These are phyloP conservation scores for Bettongia penicillata DNA, from an alignment of 2,113 vertebrate species.

Conservation along the genomic window DNA sequence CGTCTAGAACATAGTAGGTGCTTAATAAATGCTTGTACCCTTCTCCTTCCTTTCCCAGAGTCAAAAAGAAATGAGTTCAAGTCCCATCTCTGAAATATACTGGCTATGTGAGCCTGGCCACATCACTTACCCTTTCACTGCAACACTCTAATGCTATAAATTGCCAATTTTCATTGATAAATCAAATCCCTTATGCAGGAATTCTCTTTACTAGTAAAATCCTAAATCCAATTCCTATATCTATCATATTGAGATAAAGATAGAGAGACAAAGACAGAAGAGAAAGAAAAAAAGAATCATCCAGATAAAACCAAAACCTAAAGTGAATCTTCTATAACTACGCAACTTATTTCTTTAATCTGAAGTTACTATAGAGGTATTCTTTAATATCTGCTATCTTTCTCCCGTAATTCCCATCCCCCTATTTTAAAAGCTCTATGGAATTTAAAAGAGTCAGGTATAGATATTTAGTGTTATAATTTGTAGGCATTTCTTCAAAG, in stretches of 20 bases:
- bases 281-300: background rate
- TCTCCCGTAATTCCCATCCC: background rate
- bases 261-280: no score
- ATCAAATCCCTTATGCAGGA: background rate
- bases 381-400: background rate
- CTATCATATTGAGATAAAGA: background rate
- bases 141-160: background rate
- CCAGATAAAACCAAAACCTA: background rate
- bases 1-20: background rate
- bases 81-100: background rate
- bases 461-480: background rate
- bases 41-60: background rate
- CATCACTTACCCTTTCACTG: background rate
- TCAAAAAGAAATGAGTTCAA: background rate
- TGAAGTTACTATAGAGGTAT: background rate
- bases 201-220: background rate
- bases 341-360: background rate
- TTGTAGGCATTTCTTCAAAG: background rate
- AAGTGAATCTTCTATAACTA: background rate
- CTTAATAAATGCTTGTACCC: background rate
- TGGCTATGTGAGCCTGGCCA: background rate
- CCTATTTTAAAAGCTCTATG: background rate
- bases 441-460: background rate
- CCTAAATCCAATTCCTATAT: background rate
- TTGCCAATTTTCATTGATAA: background rate